Conservation (phyloP, 2,113 vertebrate genomes). For the Hypanus sabinus region DNA sequence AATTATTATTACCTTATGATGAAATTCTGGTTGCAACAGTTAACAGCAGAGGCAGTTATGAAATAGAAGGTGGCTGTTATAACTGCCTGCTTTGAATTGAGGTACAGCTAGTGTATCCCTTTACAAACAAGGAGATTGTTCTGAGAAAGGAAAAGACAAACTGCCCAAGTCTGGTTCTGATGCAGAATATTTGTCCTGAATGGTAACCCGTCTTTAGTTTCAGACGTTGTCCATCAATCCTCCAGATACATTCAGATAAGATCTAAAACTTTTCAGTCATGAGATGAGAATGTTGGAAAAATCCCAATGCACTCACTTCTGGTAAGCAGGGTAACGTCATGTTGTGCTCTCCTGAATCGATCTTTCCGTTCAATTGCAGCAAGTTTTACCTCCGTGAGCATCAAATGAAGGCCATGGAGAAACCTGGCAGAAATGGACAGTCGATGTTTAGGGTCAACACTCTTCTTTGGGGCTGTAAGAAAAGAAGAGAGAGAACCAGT, state of each 20-base stretch:
- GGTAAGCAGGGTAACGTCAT: not conserved
- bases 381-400: not conserved
- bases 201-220: not conserved
- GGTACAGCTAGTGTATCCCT: not conserved
- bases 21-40: not conserved
- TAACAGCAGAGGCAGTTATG: not conserved
- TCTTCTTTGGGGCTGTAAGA: too few species aligned
- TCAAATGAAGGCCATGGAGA: too few species aligned
- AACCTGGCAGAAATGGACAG: too few species aligned
- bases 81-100: not conserved
- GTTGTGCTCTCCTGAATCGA: not conserved
- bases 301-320: not conserved
- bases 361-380: not conserved
- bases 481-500: too few species aligned
- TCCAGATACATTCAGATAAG: not conserved
- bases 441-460: too few species aligned
- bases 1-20: not conserved
- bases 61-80: not conserved
- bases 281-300: too few species aligned
- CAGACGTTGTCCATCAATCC: not conserved
- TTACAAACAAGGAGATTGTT: not conserved
- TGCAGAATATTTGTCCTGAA: not conserved
- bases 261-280: too few species aligned
- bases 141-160: not conserved
- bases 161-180: not conserved